Conservation (phyloP, 2,113 vertebrate genomes). For the Cairina moschata region DNA sequence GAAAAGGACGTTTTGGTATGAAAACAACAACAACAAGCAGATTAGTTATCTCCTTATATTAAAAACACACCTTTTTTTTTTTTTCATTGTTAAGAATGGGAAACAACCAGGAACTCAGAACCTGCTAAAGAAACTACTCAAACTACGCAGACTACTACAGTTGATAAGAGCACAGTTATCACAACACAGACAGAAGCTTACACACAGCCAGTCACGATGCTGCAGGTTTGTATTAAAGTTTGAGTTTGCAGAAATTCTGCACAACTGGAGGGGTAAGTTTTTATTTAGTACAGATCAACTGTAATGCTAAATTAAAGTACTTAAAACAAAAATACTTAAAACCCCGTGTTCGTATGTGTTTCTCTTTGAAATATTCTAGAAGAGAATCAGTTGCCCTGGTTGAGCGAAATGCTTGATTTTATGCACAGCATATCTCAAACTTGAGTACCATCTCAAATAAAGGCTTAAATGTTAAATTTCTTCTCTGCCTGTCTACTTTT, state of each 20-base stretch:
- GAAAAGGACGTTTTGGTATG: background rate
- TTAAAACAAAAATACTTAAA: background rate
- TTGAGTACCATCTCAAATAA: background rate
- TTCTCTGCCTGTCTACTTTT: background rate
- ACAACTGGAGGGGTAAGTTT: background rate
- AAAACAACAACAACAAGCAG: background rate
- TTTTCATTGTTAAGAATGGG: slow-evolving; percentile 86
- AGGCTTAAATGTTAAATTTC: background rate
- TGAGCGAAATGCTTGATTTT: background rate
- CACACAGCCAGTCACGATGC: slow-evolving; percentile 92
- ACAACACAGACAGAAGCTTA: slow-evolving; percentile 88
- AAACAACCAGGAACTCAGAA: slow-evolving; percentile 88
- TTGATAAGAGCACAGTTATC: slow-evolving; percentile 80
- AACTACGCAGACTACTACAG: slow-evolving; percentile 73
- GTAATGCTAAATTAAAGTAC: background rate
- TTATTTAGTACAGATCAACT: background rate
- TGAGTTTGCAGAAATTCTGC: background rate
- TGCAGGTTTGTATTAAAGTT: slow-evolving; percentile 85
- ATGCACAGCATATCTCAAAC: background rate
- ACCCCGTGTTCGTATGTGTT: background rate
- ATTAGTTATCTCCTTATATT: background rate
- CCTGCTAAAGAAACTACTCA: slow-evolving; percentile 79
- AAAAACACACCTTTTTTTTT: background rate
- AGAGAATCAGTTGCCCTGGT: background rate
- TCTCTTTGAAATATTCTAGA: background rate